Conservation (phyloP, 2,797 vertebrate genomes). For the Remorina albescens region DNA sequence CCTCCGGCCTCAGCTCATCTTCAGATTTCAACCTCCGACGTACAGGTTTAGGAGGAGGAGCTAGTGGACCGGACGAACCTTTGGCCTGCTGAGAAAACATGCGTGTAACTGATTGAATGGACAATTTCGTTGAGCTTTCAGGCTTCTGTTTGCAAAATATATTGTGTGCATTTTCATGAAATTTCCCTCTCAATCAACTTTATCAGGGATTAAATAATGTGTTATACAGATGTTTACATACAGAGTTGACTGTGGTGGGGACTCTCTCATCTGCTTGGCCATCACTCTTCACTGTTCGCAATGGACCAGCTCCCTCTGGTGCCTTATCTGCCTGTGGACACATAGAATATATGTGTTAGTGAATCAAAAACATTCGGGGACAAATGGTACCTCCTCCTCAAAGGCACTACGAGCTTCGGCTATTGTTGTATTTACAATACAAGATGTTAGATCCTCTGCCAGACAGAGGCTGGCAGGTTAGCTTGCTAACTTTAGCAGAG, state of each 20-base stretch:
- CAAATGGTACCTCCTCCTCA: too few species aligned
- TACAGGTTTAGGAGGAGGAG: conserved; percentile 96
- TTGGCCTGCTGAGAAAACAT: conserved; percentile 83
- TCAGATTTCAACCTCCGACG: conserved; percentile 98
- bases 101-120: neutral
- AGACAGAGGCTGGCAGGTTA: too few species aligned
- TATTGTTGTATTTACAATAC: too few species aligned
- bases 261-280: conserved; percentile 92
- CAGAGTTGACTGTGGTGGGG: conserved; percentile 87
- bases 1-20: conserved; percentile 94
- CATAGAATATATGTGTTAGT: neutral
- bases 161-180: neutral
- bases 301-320: conserved; percentile 87
- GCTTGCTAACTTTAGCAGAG: too few species aligned
- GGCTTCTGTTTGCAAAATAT: neutral
- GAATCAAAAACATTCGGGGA: too few species aligned
- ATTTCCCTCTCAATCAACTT: neutral
- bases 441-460: too few species aligned
- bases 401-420: too few species aligned
- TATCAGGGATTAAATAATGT: neutral
- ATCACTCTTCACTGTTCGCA: conserved; percentile 92
- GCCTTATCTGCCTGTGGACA: conserved; percentile 88
- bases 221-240: conserved; percentile 71
- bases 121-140: neutral
- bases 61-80: conserved; percentile 90